phyloP scores from a whole-genome alignment of 2,113 vertebrate species.

The Lampris incognitus region DNA sequence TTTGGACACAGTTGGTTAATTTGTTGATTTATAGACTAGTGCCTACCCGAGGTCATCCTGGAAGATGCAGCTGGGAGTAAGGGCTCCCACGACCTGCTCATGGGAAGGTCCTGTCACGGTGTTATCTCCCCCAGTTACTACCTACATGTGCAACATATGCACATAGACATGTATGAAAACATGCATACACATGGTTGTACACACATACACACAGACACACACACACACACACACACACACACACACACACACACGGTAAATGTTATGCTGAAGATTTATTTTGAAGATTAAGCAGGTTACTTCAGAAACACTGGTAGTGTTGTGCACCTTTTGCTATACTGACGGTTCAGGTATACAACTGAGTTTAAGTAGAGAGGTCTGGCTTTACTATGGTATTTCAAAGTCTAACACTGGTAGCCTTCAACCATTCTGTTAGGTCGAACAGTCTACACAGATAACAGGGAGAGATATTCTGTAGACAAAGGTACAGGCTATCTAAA shows the following conservation, averaged over 20 bases:
- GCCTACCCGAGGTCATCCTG: conserved; percentile 94
- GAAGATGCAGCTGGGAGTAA: conserved; percentile 89
- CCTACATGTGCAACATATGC: conserved; percentile 74
- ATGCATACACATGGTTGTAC: not conserved
- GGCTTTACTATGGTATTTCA: conserved; percentile 37
- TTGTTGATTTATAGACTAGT: not conserved
- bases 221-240: conserved; percentile 27
- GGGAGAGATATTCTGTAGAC: not conserved
- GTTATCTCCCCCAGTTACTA: conserved; percentile 91
- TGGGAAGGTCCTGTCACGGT: conserved; percentile 89
- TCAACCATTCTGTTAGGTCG: conserved; percentile 8
- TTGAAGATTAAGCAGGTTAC: conserved; percentile 29
- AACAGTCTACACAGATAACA: conserved; percentile 29
- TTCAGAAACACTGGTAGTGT: not conserved
- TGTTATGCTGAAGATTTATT: conserved; percentile 14
- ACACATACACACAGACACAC: not conserved
- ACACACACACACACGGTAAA: not conserved
- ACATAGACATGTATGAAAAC: conserved; percentile 3
- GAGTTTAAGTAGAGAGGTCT: conserved; percentile 2
- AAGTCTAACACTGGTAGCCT: conserved; percentile 29
- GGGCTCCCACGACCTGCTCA: conserved; percentile 79
- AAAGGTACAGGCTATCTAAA: conserved; percentile 21
- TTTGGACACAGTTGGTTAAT: not conserved
- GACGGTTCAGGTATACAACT: conserved; percentile 4
- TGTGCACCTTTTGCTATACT: not conserved